Percentiles rank a stretch among this genome's conserved stretches.
These are phyloP conservation scores for Aphis gossypii DNA, from an alignment of 1,140 invertebrate species.

Conservation along the genomic window DNA sequence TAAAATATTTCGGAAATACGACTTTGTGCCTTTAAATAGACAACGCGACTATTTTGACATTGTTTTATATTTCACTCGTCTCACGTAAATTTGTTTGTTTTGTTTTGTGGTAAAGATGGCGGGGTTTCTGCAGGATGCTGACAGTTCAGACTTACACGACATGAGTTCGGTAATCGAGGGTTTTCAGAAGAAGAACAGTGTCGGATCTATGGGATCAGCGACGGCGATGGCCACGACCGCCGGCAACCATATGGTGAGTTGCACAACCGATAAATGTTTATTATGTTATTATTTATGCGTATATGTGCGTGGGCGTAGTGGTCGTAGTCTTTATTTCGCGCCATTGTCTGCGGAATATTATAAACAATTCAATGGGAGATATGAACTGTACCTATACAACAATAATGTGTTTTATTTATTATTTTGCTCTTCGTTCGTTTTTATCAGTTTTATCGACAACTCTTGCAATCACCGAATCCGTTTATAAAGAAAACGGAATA, in stretches of 20 bases:
- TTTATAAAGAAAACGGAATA: not conserved
- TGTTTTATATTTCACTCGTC: not conserved
- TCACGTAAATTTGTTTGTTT: not conserved
- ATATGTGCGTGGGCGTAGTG: not conserved
- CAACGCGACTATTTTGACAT: not conserved
- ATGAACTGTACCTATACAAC: not conserved
- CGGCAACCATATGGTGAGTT: slow-evolving; percentile 63
- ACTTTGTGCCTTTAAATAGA: not conserved
- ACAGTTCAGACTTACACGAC: slow-evolving; percentile 54
- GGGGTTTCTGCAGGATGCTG: slow-evolving; percentile 16
- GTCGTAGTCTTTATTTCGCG: not conserved
- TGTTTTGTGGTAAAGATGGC: slow-evolving; percentile 8
- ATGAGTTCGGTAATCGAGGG: slow-evolving; percentile 61
- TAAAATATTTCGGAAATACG: not conserved
- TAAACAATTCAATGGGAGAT: not conserved
- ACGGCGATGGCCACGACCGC: not conserved
- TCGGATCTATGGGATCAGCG: slow-evolving; percentile 48
- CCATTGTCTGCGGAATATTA: slow-evolving; percentile 8
- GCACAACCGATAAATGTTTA: slow-evolving; percentile 61
- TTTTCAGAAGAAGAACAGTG: slow-evolving; percentile 61
- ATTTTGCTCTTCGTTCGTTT: not conserved
- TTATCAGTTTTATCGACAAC: not conserved
- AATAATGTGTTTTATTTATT: not conserved
- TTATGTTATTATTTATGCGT: not conserved
- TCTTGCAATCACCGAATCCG: not conserved